phyloP scores from a whole-genome alignment of 2,113 vertebrate genomes.

The Scophthalmus maximus region DNA sequence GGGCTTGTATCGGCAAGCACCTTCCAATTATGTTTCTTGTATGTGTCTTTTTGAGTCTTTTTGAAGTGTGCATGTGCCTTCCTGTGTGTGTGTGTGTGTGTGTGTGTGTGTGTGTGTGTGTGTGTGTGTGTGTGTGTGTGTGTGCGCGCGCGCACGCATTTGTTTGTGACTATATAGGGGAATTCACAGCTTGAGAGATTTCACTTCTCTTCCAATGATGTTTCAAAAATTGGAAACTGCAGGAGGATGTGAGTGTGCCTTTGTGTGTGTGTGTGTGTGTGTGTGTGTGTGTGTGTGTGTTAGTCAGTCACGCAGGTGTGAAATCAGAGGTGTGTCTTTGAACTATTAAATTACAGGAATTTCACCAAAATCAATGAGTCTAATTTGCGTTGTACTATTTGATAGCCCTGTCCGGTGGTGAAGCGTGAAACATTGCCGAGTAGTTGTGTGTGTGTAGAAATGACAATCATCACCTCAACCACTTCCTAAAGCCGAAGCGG shows the following conservation, averaged over 20 bases:
- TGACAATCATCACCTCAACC: conserved; percentile 46
- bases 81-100: conserved; percentile 7
- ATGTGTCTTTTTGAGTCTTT: neutral
- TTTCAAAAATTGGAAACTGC: conserved; percentile 68
- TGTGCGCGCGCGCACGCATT: neutral
- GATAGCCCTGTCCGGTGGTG: neutral
- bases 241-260: conserved; percentile 36
- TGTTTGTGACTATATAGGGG: conserved; percentile 25
- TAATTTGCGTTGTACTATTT: neutral
- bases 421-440: neutral
- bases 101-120: conserved; percentile 18
- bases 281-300: neutral
- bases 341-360: neutral
- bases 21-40: neutral
- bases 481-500: conserved; percentile 40
- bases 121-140: conserved; percentile 30
- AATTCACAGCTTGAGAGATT: conserved; percentile 65
- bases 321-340: neutral
- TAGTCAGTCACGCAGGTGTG: neutral
- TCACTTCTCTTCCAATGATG: conserved; percentile 75
- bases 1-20: neutral
- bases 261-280: neutral
- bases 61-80: conserved; percentile 2
- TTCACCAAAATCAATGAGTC: conserved; percentile 21
- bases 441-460: conserved; percentile 20